These are phyloP conservation scores for Schizopygopsis pylzovi DNA, from an alignment of 2,797 vertebrate genomes.

Conservation along the genomic window DNA sequence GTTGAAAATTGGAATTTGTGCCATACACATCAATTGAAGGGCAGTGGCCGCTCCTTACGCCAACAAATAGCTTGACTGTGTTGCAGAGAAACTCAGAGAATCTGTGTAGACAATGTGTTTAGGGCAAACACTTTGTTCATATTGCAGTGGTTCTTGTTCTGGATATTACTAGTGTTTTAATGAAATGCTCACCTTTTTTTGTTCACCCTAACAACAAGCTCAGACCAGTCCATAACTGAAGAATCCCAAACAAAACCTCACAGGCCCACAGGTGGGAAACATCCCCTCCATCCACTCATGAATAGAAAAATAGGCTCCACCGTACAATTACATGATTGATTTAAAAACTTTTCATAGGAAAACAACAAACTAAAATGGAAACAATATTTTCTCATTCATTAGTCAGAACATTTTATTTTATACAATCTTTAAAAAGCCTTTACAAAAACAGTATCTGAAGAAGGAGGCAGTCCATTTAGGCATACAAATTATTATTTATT, in stretches of 20 bases:
- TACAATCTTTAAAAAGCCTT: constrained; percentile 58
- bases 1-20: constrained; percentile 3
- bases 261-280: constrained; percentile 45
- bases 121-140: constrained; percentile 8
- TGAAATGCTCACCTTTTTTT: constrained; percentile 28
- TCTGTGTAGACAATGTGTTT: constrained; percentile 16
- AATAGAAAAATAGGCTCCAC: constrained; percentile 66
- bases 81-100: constrained; percentile 18
- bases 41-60: not conserved
- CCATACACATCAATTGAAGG: not conserved
- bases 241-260: constrained; percentile 43
- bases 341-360: constrained; percentile 54
- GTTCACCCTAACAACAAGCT: constrained; percentile 15
- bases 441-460: constrained; percentile 49
- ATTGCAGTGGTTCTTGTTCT: constrained; percentile 35
- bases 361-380: constrained; percentile 48
- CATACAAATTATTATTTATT: constrained; percentile 11
- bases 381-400: constrained; percentile 54
- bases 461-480: constrained; percentile 39
- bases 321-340: constrained; percentile 61
- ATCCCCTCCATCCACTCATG: constrained; percentile 46
- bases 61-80: not conserved
- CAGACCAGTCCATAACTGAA: constrained; percentile 47
- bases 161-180: constrained; percentile 19
- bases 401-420: constrained; percentile 54